Evolutionary conservation across 2,888 invertebrate species (phyloP), one percentile per base, ranked within the genome.

Genomic region (Stenichneumon culpator): DNA sequence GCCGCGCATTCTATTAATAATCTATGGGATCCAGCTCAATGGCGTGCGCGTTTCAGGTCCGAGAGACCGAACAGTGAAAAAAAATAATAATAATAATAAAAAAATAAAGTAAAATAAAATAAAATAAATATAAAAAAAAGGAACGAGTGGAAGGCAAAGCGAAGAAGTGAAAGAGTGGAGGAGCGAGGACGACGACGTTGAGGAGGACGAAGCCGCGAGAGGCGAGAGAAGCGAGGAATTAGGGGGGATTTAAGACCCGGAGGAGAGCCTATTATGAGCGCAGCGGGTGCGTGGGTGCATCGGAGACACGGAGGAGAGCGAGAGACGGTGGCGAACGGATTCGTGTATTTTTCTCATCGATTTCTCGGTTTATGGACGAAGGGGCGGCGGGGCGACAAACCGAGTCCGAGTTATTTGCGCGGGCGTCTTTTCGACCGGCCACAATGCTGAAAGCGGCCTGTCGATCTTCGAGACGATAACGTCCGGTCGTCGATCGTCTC

Each of bases 1-100:
- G 90, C 90, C 89, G 90, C 88, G 89, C 92, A 92, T 93, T 93
- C 93, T 93, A 93, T 93, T 93, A 93, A 93, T 93, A 93, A 93
- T 92, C 93, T 93, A 93, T 93, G 92, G 91, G 93, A 92, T 91
- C 88, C 89, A 89, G 70, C 89, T 84, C 83, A 88, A 89, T 89
- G 89, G 88, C 89, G 84, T 83, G 87, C 78, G 82, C 86, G 86
- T 85, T 85, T 81, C 82, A 86, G 83, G 86, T 69, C 83, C 82
- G 82, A 78, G 69, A 65, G 68, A 83, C 57, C 79, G 78, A 77
- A 65, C 63, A 16, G 70, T 65, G 80, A 79, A 65, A 74, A 80
- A 44, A 69, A 74, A 69, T 16, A 47, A 47, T 39, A 39, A 39
- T 14, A 44, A 44, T 14, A 47, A 47, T 16, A 14, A 44, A 16